These are phyloP conservation scores for Hippocampus barbouri DNA, from an alignment of 2,113 vertebrate species.

Conservation along the genomic window DNA sequence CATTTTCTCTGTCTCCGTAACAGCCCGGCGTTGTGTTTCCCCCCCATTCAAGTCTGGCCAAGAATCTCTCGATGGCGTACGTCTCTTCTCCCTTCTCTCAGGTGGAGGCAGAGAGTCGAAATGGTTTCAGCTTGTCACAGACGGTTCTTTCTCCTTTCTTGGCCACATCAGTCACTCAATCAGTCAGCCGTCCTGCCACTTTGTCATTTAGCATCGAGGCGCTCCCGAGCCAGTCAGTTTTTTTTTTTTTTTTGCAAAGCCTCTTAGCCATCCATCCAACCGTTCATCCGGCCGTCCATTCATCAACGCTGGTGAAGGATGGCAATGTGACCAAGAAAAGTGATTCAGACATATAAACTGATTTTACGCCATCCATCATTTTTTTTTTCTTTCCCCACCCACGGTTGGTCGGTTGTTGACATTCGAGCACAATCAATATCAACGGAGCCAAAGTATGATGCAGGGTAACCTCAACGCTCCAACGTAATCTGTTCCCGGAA, in stretches of 20 bases:
- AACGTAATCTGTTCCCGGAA: not conserved
- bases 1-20: not conserved
- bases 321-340: not conserved
- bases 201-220: slow-evolving; percentile 23
- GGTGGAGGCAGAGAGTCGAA: slow-evolving; percentile 25
- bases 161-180: slow-evolving; percentile 35
- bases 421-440: not conserved
- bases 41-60: slow-evolving; percentile 11
- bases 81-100: slow-evolving; percentile 21
- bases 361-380: not conserved
- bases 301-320: slow-evolving; percentile 1
- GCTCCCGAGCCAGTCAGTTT: slow-evolving; percentile 6
- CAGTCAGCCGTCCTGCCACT: slow-evolving; percentile 14
- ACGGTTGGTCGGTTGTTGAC: not conserved
- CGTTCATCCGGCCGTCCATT: not conserved
- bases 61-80: slow-evolving; percentile 11
- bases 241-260: slow-evolving; percentile 6
- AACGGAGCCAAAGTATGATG: not conserved
- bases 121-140: slow-evolving; percentile 16
- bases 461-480: not conserved
- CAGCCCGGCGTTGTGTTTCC: slow-evolving; percentile 9
- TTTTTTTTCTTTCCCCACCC: not conserved
- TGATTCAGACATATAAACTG: not conserved
- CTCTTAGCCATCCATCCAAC: slow-evolving; percentile 28
- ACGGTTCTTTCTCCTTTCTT: slow-evolving; percentile 21